Evolutionary conservation across 2,888 invertebrate genomes (phyloP).

Genomic region (Apamea crenata): DNA sequence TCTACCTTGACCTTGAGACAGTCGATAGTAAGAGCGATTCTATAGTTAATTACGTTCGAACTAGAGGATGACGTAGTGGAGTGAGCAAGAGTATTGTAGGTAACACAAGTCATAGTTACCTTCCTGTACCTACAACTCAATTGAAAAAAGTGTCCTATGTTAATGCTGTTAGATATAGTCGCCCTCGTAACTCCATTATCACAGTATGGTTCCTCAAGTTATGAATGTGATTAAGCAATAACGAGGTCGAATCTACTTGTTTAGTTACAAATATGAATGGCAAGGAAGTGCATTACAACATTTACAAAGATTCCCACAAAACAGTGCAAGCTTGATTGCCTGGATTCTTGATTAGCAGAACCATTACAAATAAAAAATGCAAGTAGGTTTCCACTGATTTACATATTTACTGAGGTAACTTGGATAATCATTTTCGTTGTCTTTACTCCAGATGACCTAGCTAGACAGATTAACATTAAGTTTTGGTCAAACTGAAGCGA

Average conservation of each 20-base stretch:
- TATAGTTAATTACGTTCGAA: constrained; percentile 16
- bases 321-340: not conserved
- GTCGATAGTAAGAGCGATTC: constrained; percentile 18
- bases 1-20: constrained; percentile 36
- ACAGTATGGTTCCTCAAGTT: not conserved
- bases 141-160: not conserved
- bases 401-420: not conserved
- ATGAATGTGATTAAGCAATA: not conserved
- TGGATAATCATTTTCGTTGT: not conserved
- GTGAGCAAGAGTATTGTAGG: not conserved
- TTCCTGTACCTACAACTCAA: constrained; percentile 1
- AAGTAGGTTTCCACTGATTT: not conserved
- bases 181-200: not conserved
- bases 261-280: constrained; percentile 15
- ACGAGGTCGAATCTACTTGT: not conserved
- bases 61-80: constrained; percentile 22
- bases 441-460: not conserved
- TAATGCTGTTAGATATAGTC: not conserved
- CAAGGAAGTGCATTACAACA: constrained; percentile 13
- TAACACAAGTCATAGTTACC: constrained; percentile 1
- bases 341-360: constrained; percentile 3
- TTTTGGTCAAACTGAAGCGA: not conserved
- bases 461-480: not conserved
- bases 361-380: not conserved
- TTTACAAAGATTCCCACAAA: constrained; percentile 17